phyloP scores from a whole-genome alignment of 2,888 invertebrate genomes.

The Hydrotaea cyrtoneurina region DNA sequence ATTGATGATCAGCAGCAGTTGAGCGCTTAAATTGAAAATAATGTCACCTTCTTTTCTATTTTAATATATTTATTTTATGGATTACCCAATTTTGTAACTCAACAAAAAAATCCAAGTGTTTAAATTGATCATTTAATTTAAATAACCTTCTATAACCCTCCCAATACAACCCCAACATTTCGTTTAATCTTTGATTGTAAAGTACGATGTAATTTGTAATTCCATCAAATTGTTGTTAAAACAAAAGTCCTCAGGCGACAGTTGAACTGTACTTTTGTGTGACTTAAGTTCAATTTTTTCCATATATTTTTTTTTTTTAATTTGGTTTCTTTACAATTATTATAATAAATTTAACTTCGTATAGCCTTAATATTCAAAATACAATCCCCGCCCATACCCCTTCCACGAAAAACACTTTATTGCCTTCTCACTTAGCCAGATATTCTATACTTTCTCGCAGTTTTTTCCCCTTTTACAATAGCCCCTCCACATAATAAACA shows the following conservation, averaged over 20 bases:
- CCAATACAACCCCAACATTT: not conserved
- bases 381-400: no score
- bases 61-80: conserved; percentile 1
- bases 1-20: conserved; percentile 32
- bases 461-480: not conserved
- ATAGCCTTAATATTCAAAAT: conserved; percentile 42
- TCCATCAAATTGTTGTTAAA: not conserved
- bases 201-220: not conserved
- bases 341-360: conserved; percentile 40
- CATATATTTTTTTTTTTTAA: not conserved
- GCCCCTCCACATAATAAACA: not conserved
- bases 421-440: conserved; percentile 24
- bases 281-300: conserved; percentile 23
- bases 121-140: not conserved
- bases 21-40: conserved; percentile 35
- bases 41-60: not conserved
- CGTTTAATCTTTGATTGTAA: conserved; percentile 26
- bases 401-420: conserved; percentile 8
- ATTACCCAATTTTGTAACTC: not conserved
- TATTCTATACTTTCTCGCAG: not conserved
- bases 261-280: conserved; percentile 48
- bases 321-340: conserved; percentile 35
- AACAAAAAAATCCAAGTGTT: not conserved
- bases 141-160: not conserved
- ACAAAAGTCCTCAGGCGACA: conserved; percentile 24